Percentiles rank a stretch among this genome's conserved stretches.
phyloP scores from a whole-genome alignment of 2,888 invertebrate genomes.

The Erebia aethiops region DNA sequence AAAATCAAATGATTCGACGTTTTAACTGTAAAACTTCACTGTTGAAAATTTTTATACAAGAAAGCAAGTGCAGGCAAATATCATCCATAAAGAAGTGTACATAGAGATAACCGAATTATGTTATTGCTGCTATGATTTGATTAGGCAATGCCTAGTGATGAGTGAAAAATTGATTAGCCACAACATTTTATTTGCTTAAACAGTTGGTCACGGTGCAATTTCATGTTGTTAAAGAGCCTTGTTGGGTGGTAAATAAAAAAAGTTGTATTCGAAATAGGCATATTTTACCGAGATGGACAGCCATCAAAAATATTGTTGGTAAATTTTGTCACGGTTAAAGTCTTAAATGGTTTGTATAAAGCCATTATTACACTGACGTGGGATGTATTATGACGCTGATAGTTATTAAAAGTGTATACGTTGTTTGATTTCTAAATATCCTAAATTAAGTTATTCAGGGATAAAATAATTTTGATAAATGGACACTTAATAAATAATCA shows the following conservation, averaged over 20 bases:
- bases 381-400: slow-evolving; percentile 8
- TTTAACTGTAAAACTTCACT: neutral
- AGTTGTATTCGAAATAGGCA: slow-evolving; percentile 13
- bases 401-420: neutral
- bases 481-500: too few relatives aligned
- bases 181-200: slow-evolving; percentile 36
- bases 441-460: neutral
- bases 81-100: neutral
- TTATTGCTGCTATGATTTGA: slow-evolving; percentile 19
- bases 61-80: neutral
- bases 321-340: slow-evolving; percentile 8
- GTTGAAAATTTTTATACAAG: neutral
- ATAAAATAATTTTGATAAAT: too few relatives aligned
- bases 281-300: slow-evolving; percentile 12
- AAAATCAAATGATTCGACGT: neutral
- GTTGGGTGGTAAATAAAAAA: slow-evolving; percentile 24
- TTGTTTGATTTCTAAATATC: slow-evolving; percentile 6
- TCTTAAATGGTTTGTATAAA: neutral
- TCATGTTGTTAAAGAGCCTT: slow-evolving; percentile 31
- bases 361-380: slow-evolving; percentile 11
- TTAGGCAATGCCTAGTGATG: slow-evolving; percentile 50
- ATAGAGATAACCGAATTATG: neutral
- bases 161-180: slow-evolving; percentile 62
- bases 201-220: slow-evolving; percentile 18
- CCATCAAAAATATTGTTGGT: slow-evolving; percentile 16